phyloP scores from a whole-genome alignment of 1,140 invertebrate species.

The Trichogramma pretiosum region DNA sequence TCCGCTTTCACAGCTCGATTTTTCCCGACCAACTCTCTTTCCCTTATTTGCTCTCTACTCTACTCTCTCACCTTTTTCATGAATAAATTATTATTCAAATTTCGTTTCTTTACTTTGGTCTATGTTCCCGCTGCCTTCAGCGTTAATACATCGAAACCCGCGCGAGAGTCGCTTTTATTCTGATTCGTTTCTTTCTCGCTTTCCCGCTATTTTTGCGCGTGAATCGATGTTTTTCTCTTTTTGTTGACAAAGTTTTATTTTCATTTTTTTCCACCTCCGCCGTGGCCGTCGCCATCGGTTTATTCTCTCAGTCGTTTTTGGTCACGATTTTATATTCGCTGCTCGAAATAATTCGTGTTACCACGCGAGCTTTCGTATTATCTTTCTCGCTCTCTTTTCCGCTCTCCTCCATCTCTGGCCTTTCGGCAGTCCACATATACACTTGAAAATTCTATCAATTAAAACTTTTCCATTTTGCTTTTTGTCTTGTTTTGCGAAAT shows the following conservation, averaged over 20 bases:
- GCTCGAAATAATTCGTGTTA: constrained; percentile 6
- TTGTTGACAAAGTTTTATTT: background rate
- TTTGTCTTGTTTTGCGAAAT: no score
- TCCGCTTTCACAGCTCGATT: no score
- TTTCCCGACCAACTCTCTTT: no score
- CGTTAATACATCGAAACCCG: constrained; percentile 18
- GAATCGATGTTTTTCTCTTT: background rate
- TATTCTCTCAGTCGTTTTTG: background rate
- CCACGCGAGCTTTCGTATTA: background rate
- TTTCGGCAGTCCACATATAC: no score
- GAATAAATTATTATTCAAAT: constrained; percentile 26
- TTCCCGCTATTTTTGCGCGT: constrained; percentile 1
- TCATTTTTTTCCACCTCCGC: constrained; percentile 5
- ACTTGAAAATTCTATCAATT: constrained; percentile 2
- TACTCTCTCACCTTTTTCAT: constrained; percentile 10
- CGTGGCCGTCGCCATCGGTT: background rate
- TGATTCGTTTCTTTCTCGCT: constrained; percentile 14
- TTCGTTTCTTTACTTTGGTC: constrained; percentile 12
- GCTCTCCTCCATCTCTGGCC: no score
- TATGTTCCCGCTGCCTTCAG: constrained; percentile 13
- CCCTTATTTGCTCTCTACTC: background rate
- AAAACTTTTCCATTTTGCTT: background rate
- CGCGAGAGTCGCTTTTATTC: constrained; percentile 7
- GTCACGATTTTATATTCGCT: background rate
- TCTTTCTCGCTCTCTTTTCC: background rate